Percentiles rank a stretch among this genome's conserved stretches.
Evolutionary conservation across 1,140 invertebrate species (phyloP).

Genomic region (Macrotrachela quadricornifera): DNA sequence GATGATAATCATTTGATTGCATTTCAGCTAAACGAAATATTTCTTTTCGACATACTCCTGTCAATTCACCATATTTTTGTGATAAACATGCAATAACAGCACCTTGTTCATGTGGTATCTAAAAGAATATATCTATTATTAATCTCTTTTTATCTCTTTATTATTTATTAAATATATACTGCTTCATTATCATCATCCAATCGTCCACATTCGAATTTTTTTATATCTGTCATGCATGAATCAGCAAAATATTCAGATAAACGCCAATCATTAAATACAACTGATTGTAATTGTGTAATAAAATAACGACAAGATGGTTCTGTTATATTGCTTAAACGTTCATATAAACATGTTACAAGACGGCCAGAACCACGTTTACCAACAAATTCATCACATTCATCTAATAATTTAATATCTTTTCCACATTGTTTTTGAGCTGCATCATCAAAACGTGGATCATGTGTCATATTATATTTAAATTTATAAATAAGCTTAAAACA

Average conservation of each 20-base stretch:
- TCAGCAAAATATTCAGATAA: conserved; percentile 57
- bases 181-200: conserved; percentile 39
- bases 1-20: conserved; percentile 68
- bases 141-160: too few species aligned
- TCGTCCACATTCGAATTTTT: conserved; percentile 49
- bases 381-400: too few species aligned
- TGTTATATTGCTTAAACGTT: conserved; percentile 48
- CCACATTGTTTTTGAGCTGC: conserved; percentile 46
- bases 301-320: conserved; percentile 43
- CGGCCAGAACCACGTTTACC: conserved; percentile 22
- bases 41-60: conserved; percentile 45
- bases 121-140: too few species aligned
- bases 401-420: conserved; percentile 26
- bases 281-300: conserved; percentile 50
- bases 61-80: conserved; percentile 27
- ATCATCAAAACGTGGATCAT: conserved; percentile 46
- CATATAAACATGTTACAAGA: conserved; percentile 53
- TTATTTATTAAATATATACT: too few species aligned
- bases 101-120: conserved; percentile 44
- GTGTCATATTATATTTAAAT: conserved; percentile 49
- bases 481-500: conserved; percentile 42
- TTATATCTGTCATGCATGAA: conserved; percentile 52
- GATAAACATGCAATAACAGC: conserved; percentile 65
- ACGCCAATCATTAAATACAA: conserved; percentile 63
- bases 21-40: conserved; percentile 63